These are phyloP conservation scores for Troilus luridus DNA, from an alignment of 2,888 invertebrate species.

Conservation along the genomic window DNA sequence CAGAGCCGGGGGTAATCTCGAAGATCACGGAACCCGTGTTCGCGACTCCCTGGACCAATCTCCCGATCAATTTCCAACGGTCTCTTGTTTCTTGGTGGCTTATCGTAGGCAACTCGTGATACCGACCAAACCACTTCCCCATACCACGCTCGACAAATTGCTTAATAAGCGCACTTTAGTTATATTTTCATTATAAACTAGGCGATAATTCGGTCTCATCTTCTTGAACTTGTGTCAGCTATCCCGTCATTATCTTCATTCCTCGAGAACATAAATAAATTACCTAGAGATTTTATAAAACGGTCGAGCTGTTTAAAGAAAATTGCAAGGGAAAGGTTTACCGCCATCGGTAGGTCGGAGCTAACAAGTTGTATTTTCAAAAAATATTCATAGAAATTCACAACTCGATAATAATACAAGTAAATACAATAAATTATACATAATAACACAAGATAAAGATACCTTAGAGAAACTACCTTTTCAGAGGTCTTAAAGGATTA, in stretches of 20 bases:
- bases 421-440: too few relatives aligned
- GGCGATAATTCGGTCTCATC: conserved; percentile 17
- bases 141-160: conserved; percentile 13
- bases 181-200: conserved; percentile 12
- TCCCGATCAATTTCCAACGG: not conserved
- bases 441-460: too few relatives aligned
- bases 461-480: too few relatives aligned
- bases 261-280: not conserved
- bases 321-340: not conserved
- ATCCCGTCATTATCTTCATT: not conserved
- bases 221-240: not conserved
- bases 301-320: not conserved
- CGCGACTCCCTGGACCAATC: conserved; percentile 16
- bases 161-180: conserved; percentile 1
- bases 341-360: too few relatives aligned
- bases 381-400: too few relatives aligned
- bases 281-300: not conserved
- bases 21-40: conserved; percentile 19
- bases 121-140: not conserved
- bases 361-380: too few relatives aligned
- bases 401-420: too few relatives aligned
- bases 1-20: not conserved
- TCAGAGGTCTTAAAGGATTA: too few relatives aligned
- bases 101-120: conserved; percentile 27
- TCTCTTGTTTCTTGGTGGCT: conserved; percentile 7